phyloP scores from a whole-genome alignment of 2,888 invertebrate genomes.

The Sphecodes monilicornis region DNA sequence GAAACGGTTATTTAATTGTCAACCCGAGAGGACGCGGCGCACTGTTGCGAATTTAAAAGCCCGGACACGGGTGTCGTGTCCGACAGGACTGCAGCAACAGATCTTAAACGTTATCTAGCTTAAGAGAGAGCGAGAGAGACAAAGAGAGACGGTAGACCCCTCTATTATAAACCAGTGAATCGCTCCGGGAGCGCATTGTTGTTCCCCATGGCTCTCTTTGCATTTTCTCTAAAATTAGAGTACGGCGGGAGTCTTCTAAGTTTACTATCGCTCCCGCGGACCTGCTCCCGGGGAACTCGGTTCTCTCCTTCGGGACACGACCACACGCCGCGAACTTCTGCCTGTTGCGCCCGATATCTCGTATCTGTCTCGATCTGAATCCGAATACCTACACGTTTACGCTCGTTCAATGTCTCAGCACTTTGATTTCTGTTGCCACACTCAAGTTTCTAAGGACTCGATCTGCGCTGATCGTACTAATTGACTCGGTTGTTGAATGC shows the following conservation, averaged over 20 bases:
- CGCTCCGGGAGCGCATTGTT: constrained; percentile 22
- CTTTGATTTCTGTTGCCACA: neutral
- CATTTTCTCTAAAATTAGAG: constrained; percentile 45
- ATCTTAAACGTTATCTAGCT: neutral
- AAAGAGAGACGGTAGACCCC: neutral
- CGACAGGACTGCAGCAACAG: neutral
- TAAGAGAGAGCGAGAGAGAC: neutral
- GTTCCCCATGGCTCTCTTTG: neutral
- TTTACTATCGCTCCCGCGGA: constrained; percentile 28
- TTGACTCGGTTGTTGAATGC: neutral
- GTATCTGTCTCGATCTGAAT: neutral
- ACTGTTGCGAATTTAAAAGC: constrained; percentile 46
- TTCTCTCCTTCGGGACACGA: neutral
- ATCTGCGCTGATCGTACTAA: neutral
- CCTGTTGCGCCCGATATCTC: neutral
- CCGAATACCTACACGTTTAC: neutral
- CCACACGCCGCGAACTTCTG: constrained; percentile 43
- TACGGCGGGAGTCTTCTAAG: constrained; percentile 23
- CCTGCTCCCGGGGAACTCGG: constrained; percentile 11
- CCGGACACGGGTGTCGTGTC: neutral
- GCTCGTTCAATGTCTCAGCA: neutral
- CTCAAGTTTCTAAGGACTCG: neutral
- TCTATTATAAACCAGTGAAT: neutral
- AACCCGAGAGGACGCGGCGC: constrained; percentile 18
- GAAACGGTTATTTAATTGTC: constrained; percentile 62